Evolutionary conservation across 2,888 invertebrate genomes (phyloP).

Genomic region (Omphaloscelis lunosa): DNA sequence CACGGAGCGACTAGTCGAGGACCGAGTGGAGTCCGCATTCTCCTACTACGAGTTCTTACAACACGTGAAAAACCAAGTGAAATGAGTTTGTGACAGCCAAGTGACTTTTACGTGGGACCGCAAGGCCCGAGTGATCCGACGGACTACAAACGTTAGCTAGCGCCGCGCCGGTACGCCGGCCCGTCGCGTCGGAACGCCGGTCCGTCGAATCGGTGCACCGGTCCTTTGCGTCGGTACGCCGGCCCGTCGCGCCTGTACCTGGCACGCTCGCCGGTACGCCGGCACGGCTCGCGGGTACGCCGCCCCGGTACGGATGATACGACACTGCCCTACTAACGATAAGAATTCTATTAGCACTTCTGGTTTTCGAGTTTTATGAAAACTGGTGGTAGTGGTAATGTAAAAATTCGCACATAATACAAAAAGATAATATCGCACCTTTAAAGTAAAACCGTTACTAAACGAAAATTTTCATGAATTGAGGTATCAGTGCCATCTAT

Average conservation of each 20-base stretch:
- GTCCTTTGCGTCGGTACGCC: neutral
- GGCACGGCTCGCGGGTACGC: neutral
- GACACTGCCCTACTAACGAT: slow-evolving; percentile 78
- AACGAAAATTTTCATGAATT: no score
- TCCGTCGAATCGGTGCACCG: neutral
- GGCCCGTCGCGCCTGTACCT: neutral
- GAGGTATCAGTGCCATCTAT: no score
- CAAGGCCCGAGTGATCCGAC: slow-evolving; percentile 55
- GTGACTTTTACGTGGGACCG: slow-evolving; percentile 68
- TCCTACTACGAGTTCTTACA: slow-evolving; percentile 99
- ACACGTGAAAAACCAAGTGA: slow-evolving; percentile 97
- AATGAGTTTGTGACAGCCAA: slow-evolving; percentile 90
- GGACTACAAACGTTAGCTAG: slow-evolving; percentile 60
- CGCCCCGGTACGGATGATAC: slow-evolving; percentile 53
- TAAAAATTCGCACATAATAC: slow-evolving; percentile 42
- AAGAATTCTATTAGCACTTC: slow-evolving; percentile 69
- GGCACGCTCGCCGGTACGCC: neutral
- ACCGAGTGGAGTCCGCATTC: slow-evolving; percentile 97
- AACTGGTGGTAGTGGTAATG: slow-evolving; percentile 64
- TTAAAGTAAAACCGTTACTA: no score
- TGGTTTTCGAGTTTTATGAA: slow-evolving; percentile 69
- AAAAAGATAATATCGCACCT: slow-evolving; percentile 43
- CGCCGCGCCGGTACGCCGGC: slow-evolving; percentile 31
- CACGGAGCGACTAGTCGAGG: slow-evolving; percentile 97
- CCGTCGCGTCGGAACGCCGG: neutral